Base-by-base conservation (phyloP, 2,797 vertebrate species). In the Enteromius viviparus region DNA sequence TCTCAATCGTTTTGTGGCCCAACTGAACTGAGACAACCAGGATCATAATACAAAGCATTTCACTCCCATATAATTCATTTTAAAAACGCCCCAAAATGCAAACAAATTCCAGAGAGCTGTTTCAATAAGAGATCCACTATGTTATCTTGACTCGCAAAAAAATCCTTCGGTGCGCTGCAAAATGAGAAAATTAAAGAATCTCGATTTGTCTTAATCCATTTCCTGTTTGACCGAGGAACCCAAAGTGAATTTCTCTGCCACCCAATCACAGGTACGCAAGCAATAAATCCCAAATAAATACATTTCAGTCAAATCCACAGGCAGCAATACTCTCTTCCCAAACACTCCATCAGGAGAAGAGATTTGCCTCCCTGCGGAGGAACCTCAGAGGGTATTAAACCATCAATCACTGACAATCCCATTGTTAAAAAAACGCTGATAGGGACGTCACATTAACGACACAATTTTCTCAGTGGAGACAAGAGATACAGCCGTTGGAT, bases 391-490 rank as follows among this genome's bases (percentile, higher is more conserved):
- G 40, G 68, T 77, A 77, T 87, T 84, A 83, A 81, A 78, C 79
- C 87, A 86, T 88, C 85, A 80, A 74, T 87, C 86, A 87, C 71
- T 21, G 76, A 23, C 42, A 71, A 45, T 53, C 58, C 34, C 74
- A 78, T 55, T 75, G 83, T 80, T 80, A 79, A 80, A 69, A 76
- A 82, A 42, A 42, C 29, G 76, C 84, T 80, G 80, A 83, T 85
- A 76, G 66, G 34, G 75, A 68, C 53, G 69, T 83, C 68, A 83
- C 76, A 84, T 86, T 78, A 87, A 84, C 84, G 42, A 84, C 87
- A 84, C 49, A 51, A 81, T 83, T 80, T 51, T 83, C 66, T 75
- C 65, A 77, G 62, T 60, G 21, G 78, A 85, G 82, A 84, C 62
- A 78, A 66, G 68, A 87, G 82, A 79, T 71, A 51, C 32, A 69